Evolutionary conservation across 2,113 vertebrate genomes (phyloP).

Genomic region (Lamprologus lemairii): DNA sequence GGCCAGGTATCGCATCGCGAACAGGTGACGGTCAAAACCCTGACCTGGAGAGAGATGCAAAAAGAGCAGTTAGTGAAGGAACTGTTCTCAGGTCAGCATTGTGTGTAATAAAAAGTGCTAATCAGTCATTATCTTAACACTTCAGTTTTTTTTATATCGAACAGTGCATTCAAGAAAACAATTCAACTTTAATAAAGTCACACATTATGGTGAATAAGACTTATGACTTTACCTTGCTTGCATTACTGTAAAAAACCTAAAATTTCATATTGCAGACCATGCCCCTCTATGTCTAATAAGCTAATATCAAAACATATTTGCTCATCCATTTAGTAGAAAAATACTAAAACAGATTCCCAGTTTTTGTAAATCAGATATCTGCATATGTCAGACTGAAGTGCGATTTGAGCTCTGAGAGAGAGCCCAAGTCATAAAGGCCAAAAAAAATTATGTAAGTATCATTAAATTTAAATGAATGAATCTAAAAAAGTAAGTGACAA

Average conservation of each 20-base stretch:
- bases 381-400: neutral
- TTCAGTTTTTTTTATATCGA: neutral
- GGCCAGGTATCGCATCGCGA: conserved; percentile 79
- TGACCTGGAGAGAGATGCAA: conserved; percentile 74
- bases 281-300: neutral
- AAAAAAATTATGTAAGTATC: neutral
- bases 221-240: neutral
- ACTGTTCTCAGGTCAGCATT: neutral
- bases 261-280: neutral
- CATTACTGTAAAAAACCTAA: neutral
- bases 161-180: neutral
- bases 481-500: neutral
- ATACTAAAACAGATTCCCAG: neutral
- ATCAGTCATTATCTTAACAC: neutral
- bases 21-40: conserved; percentile 95
- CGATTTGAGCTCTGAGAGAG: neutral
- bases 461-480: neutral
- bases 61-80: neutral
- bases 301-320: neutral
- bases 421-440: neutral
- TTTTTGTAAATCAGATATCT: neutral
- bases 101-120: neutral
- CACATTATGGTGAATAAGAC: neutral
- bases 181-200: neutral
- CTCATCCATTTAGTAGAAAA: neutral